Conservation (phyloP, 2,797 vertebrate species). For the Petrocephalus sullivani region DNA sequence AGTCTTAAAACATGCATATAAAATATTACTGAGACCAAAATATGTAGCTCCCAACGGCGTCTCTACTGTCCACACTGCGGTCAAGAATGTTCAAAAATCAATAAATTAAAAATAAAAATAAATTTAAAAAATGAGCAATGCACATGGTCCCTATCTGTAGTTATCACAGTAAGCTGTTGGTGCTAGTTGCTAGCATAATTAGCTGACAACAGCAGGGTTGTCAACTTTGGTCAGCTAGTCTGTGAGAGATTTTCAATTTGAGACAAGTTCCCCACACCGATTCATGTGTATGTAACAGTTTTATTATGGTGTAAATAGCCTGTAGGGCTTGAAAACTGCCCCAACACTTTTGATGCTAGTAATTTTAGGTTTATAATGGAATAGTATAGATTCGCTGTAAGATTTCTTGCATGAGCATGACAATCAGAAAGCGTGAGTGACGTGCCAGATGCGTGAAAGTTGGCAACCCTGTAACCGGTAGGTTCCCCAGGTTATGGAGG, state of each 20-base stretch:
- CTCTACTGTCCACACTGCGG: not conserved
- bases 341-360: too few species aligned
- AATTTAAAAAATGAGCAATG: not conserved
- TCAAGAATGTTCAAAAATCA: not conserved
- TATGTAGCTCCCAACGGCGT: not conserved
- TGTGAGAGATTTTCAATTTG: too few species aligned
- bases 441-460: too few species aligned
- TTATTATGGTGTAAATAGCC: too few species aligned
- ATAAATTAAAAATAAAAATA: not conserved
- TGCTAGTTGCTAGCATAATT: not conserved
- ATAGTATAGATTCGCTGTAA: too few species aligned
- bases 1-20: not conserved
- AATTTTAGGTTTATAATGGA: too few species aligned
- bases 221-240: too few species aligned
- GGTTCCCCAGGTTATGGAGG: not conserved
- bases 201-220: not conserved
- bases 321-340: too few species aligned
- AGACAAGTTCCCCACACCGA: too few species aligned
- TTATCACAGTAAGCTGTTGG: not conserved
- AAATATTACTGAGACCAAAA: not conserved
- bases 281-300: too few species aligned
- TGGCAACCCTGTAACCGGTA: not conserved
- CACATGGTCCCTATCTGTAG: not conserved
- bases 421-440: too few species aligned
- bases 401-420: too few species aligned